Conservation (phyloP, 2,888 invertebrate genomes). For the Bombylius major region DNA sequence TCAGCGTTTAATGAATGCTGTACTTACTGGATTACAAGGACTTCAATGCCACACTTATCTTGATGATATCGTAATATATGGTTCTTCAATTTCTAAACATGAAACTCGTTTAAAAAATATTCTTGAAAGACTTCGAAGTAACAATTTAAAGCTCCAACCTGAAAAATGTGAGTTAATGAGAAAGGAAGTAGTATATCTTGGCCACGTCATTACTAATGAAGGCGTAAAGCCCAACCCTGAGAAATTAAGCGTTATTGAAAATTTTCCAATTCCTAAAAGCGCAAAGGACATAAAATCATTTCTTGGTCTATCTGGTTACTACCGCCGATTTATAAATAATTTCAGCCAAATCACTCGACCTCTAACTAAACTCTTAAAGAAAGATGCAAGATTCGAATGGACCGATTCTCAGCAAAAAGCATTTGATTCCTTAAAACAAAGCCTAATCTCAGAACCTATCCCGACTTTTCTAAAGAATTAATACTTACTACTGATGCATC, state of each 20-base stretch:
- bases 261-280: background rate
- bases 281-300: constrained; percentile 5
- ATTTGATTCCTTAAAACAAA: constrained; percentile 1
- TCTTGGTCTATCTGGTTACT: constrained; percentile 4
- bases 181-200: constrained; percentile 1
- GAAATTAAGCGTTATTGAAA: constrained; percentile 1
- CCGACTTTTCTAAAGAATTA: background rate
- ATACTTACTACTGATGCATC: background rate
- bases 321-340: constrained; percentile 1
- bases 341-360: background rate
- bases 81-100: constrained; percentile 2
- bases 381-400: background rate
- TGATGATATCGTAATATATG: constrained; percentile 1
- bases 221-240: constrained; percentile 1
- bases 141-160: constrained; percentile 2
- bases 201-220: constrained; percentile 1
- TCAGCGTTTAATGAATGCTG: background rate
- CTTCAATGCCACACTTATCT: background rate
- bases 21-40: constrained; percentile 1
- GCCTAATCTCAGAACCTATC: constrained; percentile 1
- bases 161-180: constrained; percentile 4
- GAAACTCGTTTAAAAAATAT: background rate
- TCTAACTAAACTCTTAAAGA: constrained; percentile 1
- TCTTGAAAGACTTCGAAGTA: background rate
- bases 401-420: background rate